Conservation (phyloP, 2,113 vertebrate genomes). For the Paradoxurus hermaphroditus region DNA sequence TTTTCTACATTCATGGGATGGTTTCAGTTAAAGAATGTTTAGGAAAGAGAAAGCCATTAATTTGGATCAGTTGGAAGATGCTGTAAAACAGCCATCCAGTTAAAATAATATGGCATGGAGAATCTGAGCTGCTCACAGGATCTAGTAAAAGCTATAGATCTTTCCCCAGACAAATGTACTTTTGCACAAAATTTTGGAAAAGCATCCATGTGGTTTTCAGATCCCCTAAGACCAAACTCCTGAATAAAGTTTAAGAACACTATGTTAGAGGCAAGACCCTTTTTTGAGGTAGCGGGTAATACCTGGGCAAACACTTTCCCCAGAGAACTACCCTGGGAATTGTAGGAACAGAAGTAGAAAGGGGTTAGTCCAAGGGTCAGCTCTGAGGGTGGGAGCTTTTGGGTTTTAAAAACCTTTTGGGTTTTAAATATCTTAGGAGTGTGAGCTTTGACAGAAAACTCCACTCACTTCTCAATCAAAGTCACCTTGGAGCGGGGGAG, state of each 20-base stretch:
- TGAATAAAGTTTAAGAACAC: background rate
- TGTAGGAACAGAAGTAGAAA: background rate
- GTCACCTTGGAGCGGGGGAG: background rate
- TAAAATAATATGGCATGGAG: background rate
- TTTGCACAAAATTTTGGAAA: background rate
- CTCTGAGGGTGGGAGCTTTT: background rate
- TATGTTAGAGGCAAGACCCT: background rate
- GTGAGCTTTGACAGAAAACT: conserved; percentile 4
- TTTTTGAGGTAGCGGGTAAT: background rate
- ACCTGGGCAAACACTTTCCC: background rate
- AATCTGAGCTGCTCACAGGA: background rate
- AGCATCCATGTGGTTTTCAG: background rate
- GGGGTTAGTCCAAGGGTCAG: background rate
- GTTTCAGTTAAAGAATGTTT: background rate
- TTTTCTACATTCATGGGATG: background rate
- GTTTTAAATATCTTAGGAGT: conserved; percentile 29
- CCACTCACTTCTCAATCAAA: background rate
- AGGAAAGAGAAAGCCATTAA: background rate
- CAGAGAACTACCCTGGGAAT: background rate
- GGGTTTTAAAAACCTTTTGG: too few species aligned
- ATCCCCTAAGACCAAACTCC: background rate
- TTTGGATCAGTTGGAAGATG: background rate
- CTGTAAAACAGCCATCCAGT: background rate
- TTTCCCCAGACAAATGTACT: background rate
- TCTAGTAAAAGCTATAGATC: background rate